phyloP scores from a whole-genome alignment of 2,888 invertebrate genomes.

The Loripinus fragilis region DNA sequence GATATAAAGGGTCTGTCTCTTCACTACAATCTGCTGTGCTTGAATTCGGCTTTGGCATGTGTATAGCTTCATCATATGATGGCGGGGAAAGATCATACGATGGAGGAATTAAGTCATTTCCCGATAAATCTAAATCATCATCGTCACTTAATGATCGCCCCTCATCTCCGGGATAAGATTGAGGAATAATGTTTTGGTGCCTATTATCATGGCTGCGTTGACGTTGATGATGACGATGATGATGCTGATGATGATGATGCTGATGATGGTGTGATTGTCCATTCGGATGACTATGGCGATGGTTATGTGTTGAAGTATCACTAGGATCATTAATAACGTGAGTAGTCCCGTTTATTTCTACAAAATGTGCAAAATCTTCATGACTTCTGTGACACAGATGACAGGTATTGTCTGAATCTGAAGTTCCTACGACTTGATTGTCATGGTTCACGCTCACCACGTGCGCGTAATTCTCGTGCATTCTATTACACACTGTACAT shows the following conservation, averaged over 20 bases:
- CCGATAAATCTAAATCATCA: slow-evolving; percentile 51
- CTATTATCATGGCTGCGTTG: slow-evolving; percentile 5
- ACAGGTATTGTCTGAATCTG: not conserved
- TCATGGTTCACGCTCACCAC: slow-evolving; percentile 45
- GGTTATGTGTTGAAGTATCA: not conserved
- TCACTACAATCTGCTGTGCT: slow-evolving; percentile 28
- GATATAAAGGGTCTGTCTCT: slow-evolving; percentile 44
- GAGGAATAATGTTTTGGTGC: not conserved
- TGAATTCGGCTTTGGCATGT: slow-evolving; percentile 62
- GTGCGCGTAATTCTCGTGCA: slow-evolving; percentile 58
- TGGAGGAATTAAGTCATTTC: slow-evolving; percentile 60
- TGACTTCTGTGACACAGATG: slow-evolving; percentile 30
- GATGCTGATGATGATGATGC: not conserved
- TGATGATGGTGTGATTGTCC: not conserved
- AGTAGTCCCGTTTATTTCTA: slow-evolving; percentile 22
- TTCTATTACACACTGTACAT: slow-evolving; percentile 54
- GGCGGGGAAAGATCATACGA: slow-evolving; percentile 63
- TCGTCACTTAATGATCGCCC: slow-evolving; percentile 26
- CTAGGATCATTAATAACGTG: slow-evolving; percentile 10
- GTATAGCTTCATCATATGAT: slow-evolving; percentile 68
- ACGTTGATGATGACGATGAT: not conserved
- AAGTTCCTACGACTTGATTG: slow-evolving; percentile 15
- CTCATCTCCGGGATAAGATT: not conserved
- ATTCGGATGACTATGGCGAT: not conserved
- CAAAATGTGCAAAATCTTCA: slow-evolving; percentile 37